Evolutionary conservation across 2,888 invertebrate species (phyloP).

Genomic region (Lithophane semibrunnea): DNA sequence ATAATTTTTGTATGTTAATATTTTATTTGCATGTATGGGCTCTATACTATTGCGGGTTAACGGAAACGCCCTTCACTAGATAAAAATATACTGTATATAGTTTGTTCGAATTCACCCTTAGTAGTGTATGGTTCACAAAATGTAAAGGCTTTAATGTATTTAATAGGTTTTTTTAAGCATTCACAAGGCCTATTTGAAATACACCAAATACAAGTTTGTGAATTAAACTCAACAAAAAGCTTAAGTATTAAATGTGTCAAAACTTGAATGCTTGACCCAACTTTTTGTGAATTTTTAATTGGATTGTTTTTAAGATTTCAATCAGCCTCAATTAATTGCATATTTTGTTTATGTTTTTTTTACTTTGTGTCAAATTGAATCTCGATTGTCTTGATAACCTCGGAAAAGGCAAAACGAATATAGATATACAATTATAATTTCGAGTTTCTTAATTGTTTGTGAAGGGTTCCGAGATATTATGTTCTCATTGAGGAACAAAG

Average conservation of each 20-base stretch:
- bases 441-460: neutral
- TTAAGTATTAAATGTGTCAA: neutral
- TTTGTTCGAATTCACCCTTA: neutral
- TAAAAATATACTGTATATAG: no score
- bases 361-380: no score
- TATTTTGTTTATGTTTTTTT: neutral
- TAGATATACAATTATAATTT: neutral
- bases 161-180: neutral
- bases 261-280: neutral
- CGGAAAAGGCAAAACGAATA: neutral
- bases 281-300: neutral
- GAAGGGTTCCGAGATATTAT: neutral
- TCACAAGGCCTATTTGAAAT: no score
- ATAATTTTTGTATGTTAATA: no score
- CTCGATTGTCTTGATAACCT: constrained; percentile 1
- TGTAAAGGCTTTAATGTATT: neutral
- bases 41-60: no score
- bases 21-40: no score
- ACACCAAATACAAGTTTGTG: neutral
- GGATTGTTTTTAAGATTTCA: neutral
- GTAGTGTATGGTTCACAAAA: neutral
- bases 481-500: neutral
- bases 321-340: neutral
- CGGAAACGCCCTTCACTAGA: no score
- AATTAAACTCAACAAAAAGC: neutral